These are phyloP conservation scores for Erebia epiphron DNA, from an alignment of 2,888 invertebrate species.

Conservation along the genomic window DNA sequence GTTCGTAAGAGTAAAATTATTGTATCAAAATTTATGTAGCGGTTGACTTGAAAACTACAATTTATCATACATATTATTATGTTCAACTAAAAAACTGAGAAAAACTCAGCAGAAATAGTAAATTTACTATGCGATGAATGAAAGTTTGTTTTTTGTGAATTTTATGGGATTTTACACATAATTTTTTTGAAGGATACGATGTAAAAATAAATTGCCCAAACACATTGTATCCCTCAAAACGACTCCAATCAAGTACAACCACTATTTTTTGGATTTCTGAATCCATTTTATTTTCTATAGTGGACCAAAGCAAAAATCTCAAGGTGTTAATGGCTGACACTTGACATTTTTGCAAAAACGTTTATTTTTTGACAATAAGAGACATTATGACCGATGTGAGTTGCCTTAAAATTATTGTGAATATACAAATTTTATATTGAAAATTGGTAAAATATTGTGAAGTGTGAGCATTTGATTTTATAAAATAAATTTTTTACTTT, in stretches of 20 bases:
- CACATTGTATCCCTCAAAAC: conserved; percentile 42
- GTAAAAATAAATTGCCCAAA: conserved; percentile 44
- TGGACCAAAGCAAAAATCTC: conserved; percentile 68
- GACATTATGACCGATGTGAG: conserved; percentile 48
- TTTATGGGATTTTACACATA: conserved; percentile 16
- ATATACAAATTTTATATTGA: conserved; percentile 64
- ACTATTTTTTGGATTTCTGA: background rate
- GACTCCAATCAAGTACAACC: conserved; percentile 1
- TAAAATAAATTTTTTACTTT: conserved; percentile 76
- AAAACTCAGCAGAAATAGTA: background rate
- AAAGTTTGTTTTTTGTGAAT: background rate
- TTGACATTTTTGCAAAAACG: conserved; percentile 69
- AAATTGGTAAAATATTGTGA: conserved; percentile 47
- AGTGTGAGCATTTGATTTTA: conserved; percentile 57
- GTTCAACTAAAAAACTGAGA: background rate
- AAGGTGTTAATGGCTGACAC: conserved; percentile 75
- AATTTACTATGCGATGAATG: background rate
- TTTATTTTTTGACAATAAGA: conserved; percentile 25
- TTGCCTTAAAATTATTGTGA: conserved; percentile 67
- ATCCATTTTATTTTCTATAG: conserved; percentile 7
- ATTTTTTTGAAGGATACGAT: conserved; percentile 38
- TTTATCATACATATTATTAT: no score
- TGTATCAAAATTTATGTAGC: no score
- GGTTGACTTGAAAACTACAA: background rate
- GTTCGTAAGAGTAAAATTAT: background rate